phyloP scores from a whole-genome alignment of 2,113 vertebrate genomes.

The Clupea harengus region DNA sequence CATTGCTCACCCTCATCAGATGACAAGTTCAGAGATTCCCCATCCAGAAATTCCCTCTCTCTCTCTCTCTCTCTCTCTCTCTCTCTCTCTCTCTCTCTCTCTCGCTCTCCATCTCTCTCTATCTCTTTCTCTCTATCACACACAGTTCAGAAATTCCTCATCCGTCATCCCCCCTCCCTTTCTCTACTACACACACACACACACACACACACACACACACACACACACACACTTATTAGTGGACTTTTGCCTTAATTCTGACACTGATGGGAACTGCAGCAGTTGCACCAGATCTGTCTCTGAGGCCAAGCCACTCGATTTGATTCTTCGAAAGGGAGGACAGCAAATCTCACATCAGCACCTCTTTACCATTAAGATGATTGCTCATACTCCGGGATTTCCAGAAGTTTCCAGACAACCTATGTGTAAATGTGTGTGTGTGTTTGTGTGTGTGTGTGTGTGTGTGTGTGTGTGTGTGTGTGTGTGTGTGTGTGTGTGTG shows the following conservation, averaged over 20 bases:
- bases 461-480: not conserved
- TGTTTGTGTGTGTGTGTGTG: not conserved
- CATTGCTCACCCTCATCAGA: no score
- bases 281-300: not conserved
- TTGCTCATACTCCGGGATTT: not conserved
- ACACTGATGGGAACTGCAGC: not conserved
- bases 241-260: no score
- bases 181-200: not conserved
- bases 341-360: not conserved
- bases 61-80: no score
- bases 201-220: not conserved
- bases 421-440: not conserved
- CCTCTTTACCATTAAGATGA: not conserved
- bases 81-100: not conserved
- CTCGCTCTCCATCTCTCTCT: no score
- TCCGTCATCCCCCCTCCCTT: no score
- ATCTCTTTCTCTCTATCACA: no score
- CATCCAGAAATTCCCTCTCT: no score
- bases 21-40: no score
- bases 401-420: not conserved
- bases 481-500: not conserved
- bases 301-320: not conserved
- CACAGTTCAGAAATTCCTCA: no score
- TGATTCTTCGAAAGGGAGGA: not conserved
- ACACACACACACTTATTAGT: not conserved